These are phyloP conservation scores for Sturnira hondurensis DNA, from an alignment of 2,113 vertebrate species.

Conservation along the genomic window DNA sequence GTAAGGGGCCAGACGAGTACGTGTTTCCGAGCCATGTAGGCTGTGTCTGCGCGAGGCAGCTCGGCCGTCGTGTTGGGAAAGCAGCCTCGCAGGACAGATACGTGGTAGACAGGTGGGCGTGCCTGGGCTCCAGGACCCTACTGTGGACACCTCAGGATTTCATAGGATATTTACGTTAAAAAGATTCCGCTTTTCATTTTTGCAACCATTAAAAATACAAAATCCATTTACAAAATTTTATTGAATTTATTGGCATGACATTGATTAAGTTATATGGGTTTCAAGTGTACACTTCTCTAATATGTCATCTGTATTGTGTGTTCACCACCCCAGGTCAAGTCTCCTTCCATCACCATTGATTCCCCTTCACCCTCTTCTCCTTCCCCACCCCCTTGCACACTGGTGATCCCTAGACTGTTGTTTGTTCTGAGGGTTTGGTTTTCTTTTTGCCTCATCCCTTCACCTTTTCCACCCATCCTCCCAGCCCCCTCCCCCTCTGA, in stretches of 20 bases:
- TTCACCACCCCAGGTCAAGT: neutral
- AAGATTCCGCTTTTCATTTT: neutral
- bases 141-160: neutral
- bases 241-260: neutral
- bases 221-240: neutral
- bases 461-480: neutral
- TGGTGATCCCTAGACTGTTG: neutral
- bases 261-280: neutral
- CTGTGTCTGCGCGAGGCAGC: neutral
- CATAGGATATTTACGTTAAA: neutral
- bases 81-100: neutral
- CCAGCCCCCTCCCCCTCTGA: neutral
- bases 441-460: neutral
- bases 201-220: neutral
- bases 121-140: neutral
- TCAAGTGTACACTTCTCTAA: neutral
- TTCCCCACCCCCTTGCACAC: neutral
- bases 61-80: neutral
- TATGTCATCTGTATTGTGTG: neutral
- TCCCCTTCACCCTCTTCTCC: too few species aligned
- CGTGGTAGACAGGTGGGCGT: neutral
- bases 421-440: neutral
- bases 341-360: neutral
- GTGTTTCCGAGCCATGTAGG: neutral
- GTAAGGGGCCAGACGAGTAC: neutral